Evolutionary conservation across 2,797 vertebrate species (phyloP).

Genomic region (Oryzias sinensis): DNA sequence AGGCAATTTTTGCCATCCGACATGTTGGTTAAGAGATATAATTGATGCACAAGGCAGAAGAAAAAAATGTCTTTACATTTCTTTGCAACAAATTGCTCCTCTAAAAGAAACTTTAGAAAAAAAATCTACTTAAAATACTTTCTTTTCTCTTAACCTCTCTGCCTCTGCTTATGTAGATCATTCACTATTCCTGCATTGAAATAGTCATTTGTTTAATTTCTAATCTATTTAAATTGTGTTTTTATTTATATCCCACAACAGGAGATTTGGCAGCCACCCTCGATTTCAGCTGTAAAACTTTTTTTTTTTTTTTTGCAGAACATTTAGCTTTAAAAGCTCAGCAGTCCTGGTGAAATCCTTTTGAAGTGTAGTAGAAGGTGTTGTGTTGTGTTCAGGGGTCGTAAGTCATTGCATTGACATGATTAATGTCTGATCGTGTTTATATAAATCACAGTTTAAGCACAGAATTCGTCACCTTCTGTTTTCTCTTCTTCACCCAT

Average conservation of each 20-base stretch:
- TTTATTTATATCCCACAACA: no score
- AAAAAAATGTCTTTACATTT: conserved; percentile 34
- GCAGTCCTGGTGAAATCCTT: conserved; percentile 33
- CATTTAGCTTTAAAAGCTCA: conserved; percentile 34
- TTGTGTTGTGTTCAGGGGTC: conserved; percentile 38
- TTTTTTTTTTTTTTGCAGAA: conserved; percentile 43
- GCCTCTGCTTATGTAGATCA: no score
- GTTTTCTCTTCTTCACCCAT: conserved; percentile 68
- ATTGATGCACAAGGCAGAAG: conserved; percentile 35
- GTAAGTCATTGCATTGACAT: conserved; percentile 60
- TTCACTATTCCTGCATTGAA: no score
- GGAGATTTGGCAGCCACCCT: conserved; percentile 15
- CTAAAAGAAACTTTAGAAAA: background rate
- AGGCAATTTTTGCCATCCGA: conserved; percentile 25
- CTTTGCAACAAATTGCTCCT: background rate
- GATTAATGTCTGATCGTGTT: conserved; percentile 67
- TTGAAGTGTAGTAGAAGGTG: conserved; percentile 33
- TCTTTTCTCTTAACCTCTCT: conserved; percentile 1
- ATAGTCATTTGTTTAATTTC: no score
- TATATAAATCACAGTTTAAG: conserved; percentile 68
- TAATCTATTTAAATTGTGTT: background rate
- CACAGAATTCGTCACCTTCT: conserved; percentile 64
- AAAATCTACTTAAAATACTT: conserved; percentile 29
- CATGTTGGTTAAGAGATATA: conserved; percentile 35
- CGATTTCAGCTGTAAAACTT: conserved; percentile 21